Evolutionary conservation across 2,888 invertebrate genomes (phyloP).

Genomic region (Drosophila fungiperda): DNA sequence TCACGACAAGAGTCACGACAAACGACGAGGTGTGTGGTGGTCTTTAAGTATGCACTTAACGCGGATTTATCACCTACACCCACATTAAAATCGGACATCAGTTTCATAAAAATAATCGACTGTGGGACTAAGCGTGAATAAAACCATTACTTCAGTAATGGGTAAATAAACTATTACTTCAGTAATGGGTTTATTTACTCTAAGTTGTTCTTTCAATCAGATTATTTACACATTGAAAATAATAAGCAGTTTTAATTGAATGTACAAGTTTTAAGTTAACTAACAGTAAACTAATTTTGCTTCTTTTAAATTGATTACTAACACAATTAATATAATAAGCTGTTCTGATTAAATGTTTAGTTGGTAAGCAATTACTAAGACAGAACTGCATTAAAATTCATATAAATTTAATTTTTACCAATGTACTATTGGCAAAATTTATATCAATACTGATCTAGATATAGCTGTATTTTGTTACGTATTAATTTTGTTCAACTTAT

Average conservation of each 20-base stretch:
- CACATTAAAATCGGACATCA: conserved; percentile 43
- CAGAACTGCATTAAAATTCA: neutral
- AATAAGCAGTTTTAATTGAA: neutral
- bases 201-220: neutral
- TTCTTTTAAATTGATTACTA: conserved; percentile 26
- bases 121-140: conserved; percentile 1
- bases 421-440: no score
- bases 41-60: conserved; percentile 81
- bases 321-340: conserved; percentile 13
- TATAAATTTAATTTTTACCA: neutral
- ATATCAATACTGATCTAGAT: neutral
- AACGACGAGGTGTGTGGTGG: conserved; percentile 18
- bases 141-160: neutral
- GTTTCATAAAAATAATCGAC: conserved; percentile 45
- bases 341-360: neutral
- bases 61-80: conserved; percentile 82
- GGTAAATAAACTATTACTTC: neutral
- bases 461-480: neutral
- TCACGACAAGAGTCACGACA: conserved; percentile 10
- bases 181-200: neutral
- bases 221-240: neutral
- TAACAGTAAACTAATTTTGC: neutral
- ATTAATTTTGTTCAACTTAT: neutral
- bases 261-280: neutral
- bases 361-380: neutral